These are phyloP conservation scores for Dasysyrphus tricinctus DNA, from an alignment of 2,888 invertebrate genomes.

Conservation along the genomic window DNA sequence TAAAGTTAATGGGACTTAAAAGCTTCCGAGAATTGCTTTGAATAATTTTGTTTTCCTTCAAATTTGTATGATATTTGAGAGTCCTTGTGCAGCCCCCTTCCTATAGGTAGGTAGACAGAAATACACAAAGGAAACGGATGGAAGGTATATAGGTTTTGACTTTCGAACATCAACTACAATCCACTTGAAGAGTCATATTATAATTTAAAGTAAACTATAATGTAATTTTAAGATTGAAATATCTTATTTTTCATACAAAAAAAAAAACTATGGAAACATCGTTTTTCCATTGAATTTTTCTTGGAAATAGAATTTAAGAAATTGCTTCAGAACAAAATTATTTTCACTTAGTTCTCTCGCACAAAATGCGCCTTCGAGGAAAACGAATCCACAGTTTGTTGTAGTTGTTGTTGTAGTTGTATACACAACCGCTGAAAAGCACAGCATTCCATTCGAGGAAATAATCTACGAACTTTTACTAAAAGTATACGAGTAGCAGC, in stretches of 20 bases:
- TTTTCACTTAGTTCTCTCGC: background rate
- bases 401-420: background rate
- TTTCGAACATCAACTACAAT: background rate
- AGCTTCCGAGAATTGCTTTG: slow-evolving; percentile 28
- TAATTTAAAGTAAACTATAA: slow-evolving; percentile 15
- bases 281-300: background rate
- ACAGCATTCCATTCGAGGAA: slow-evolving; percentile 21
- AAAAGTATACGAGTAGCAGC: slow-evolving; percentile 46
- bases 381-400: background rate
- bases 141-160: background rate
- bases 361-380: slow-evolving; percentile 1
- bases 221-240: background rate
- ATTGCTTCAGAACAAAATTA: slow-evolving; percentile 15
- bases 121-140: background rate
- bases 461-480: slow-evolving; percentile 26
- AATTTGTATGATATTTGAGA: background rate
- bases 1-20: slow-evolving; percentile 41
- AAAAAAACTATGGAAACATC: background rate
- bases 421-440: background rate
- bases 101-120: too few relatives aligned
- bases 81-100: background rate
- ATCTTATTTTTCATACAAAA: background rate
- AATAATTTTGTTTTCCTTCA: slow-evolving; percentile 27
- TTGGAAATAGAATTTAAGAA: background rate
- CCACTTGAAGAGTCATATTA: slow-evolving; percentile 3